Base-by-base conservation (phyloP, 2,888 invertebrate genomes). In the Pristionchus fissidentatus region DNA sequence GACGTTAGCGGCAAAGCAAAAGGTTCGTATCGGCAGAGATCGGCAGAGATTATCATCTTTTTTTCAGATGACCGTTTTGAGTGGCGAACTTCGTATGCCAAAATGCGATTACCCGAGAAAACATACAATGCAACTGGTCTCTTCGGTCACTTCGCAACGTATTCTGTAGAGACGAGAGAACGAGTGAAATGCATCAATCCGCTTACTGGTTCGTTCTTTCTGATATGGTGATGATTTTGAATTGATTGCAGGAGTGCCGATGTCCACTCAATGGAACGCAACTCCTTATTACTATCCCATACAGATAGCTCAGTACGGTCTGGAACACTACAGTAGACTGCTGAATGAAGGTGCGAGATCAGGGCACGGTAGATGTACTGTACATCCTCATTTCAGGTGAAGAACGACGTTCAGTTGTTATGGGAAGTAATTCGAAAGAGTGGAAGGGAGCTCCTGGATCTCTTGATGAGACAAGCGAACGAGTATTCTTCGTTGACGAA, bases 261-360 rank as follows among this genome's bases (percentile, higher is more conserved):
- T 97, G 83, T 97, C 97, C n/a, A 96, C 96, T 0, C 97, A 97
- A 92, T 99, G 99, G 99, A 96, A 97, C 90, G 95, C 96, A 52
- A 95, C 95, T 86, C 98, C 98, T 0, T 98, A 98, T 93, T 97
- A 95, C 93, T 99, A 99, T 93, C 97, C 98, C 0, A 98, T 97
- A 0, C 98, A 99, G 94, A 97, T 99, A 88, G 97, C 98, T 8
- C 99, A 99, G 93, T 99, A 97, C 93, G 99, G 97, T 0, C 93
- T 99, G 84, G 96, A 97, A 15, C 99, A 99, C 93, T 99, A 97
- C 93, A 97, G 97, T 93, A 97, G 98, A 93, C 85, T 88, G 84
- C 82, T 87, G 52, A 84, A 83, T 4, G 35, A 83, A 32, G 88
- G 91, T 90, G 62, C 32, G 84, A n/a, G 26, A 19, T 41, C 35